phyloP scores from a whole-genome alignment of 2,797 vertebrate genomes.

The Tiaroga cobitis region DNA sequence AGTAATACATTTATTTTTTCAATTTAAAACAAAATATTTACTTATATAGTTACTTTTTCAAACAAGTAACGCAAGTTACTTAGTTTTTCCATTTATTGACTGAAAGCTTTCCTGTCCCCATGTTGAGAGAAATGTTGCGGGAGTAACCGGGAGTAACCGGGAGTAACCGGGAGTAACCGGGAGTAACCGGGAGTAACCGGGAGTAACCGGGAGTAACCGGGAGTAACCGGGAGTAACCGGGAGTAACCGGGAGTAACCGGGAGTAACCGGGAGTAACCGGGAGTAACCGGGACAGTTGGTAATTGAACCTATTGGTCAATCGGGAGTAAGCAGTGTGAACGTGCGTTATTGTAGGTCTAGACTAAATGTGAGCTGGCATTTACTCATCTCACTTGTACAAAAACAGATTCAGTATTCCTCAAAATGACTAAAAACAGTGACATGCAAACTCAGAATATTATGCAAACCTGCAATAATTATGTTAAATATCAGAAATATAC shows the following conservation, averaged over 20 bases:
- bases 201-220: too few species aligned
- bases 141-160: too few species aligned
- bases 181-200: too few species aligned
- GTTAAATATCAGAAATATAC: neutral
- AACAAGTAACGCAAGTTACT: neutral
- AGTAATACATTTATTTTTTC: neutral
- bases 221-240: too few species aligned
- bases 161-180: too few species aligned
- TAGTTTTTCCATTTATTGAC: neutral
- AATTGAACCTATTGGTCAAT: too few species aligned
- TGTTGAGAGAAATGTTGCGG: neutral
- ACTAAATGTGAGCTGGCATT: neutral
- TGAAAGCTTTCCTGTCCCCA: neutral
- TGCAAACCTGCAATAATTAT: neutral
- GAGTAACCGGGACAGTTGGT: too few species aligned
- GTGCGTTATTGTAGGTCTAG: neutral
- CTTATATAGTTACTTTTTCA: neutral
- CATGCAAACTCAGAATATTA: neutral
- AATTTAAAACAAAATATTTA: neutral
- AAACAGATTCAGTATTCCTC: neutral
- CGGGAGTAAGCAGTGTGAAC: neutral
- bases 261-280: too few species aligned
- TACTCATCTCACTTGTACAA: neutral
- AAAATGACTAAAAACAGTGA: neutral
- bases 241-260: too few species aligned